Percentiles rank a stretch among this genome's conserved stretches.
These are phyloP conservation scores for Lucifuga dentata DNA, from an alignment of 2,113 vertebrate genomes.

Conservation along the genomic window DNA sequence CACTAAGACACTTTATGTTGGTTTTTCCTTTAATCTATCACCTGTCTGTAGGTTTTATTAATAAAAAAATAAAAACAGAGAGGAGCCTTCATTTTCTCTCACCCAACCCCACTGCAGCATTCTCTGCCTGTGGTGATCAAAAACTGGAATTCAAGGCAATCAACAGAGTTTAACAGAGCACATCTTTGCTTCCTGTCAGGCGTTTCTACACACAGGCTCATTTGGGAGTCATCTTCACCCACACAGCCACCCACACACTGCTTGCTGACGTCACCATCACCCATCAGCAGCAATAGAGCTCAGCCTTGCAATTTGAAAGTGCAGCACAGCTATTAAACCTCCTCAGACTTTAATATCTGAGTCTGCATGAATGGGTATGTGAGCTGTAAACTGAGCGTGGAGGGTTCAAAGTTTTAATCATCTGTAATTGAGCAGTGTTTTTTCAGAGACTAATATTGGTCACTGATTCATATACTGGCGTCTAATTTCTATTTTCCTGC, in stretches of 20 bases:
- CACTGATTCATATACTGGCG: not conserved
- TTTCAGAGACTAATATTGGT: not conserved
- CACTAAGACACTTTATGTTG: too few relatives aligned
- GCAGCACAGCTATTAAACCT: slow-evolving; percentile 15
- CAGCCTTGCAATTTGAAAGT: slow-evolving; percentile 47
- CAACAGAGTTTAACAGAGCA: slow-evolving; percentile 41
- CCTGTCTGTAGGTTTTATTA: too few relatives aligned
- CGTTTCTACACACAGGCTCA: slow-evolving; percentile 50
- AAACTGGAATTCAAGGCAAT: slow-evolving; percentile 52
- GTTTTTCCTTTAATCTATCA: too few relatives aligned
- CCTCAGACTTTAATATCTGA: not conserved
- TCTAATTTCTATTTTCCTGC: not conserved
- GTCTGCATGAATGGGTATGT: slow-evolving; percentile 24
- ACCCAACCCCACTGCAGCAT: too few relatives aligned
- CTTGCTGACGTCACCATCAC: slow-evolving; percentile 61
- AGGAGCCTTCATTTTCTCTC: too few relatives aligned
- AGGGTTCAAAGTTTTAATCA: not conserved
- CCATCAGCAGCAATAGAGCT: slow-evolving; percentile 51
- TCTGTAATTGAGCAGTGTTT: not conserved
- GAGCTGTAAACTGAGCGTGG: not conserved
- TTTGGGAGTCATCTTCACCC: slow-evolving; percentile 71
- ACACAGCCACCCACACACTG: slow-evolving; percentile 72
- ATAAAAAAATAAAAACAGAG: too few relatives aligned
- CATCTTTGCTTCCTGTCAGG: slow-evolving; percentile 51
- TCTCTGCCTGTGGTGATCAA: slow-evolving; percentile 17